phyloP scores from a whole-genome alignment of 2,888 invertebrate species.

The Halictus quadricinctus region DNA sequence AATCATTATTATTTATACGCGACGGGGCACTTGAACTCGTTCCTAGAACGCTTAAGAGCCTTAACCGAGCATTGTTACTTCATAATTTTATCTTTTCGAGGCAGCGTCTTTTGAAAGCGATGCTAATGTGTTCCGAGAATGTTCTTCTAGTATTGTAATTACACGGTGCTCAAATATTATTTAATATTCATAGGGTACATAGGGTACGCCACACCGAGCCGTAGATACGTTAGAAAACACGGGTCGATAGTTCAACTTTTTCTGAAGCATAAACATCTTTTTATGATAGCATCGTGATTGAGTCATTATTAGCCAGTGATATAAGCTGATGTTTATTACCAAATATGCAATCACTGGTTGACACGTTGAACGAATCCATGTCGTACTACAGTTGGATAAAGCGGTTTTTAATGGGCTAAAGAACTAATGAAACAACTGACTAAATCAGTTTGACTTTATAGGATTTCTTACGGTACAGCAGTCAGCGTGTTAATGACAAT shows the following conservation, averaged over 20 bases:
- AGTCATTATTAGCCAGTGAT: not conserved
- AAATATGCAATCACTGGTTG: not conserved
- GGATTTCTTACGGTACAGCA: not conserved
- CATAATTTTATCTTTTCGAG: not conserved
- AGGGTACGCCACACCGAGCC: not conserved
- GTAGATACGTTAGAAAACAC: not conserved
- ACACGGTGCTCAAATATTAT: not conserved
- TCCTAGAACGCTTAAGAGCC: not conserved
- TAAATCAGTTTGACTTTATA: not conserved
- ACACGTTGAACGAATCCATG: not conserved
- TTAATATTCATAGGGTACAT: not conserved
- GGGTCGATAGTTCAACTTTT: not conserved
- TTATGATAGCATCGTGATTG: not conserved
- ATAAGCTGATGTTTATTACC: not conserved
- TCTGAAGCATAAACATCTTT: not conserved
- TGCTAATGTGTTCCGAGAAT: not conserved
- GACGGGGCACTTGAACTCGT: not conserved
- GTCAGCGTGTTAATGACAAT: not conserved
- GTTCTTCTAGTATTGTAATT: not conserved
- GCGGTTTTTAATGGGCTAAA: not conserved
- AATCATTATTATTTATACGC: conserved; percentile 59
- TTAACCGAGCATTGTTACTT: not conserved
- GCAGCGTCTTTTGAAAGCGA: not conserved
- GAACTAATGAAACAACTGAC: not conserved
- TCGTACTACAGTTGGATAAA: not conserved